Conservation (phyloP, 2,888 invertebrate genomes). For the Diloba caeruleocephala region DNA sequence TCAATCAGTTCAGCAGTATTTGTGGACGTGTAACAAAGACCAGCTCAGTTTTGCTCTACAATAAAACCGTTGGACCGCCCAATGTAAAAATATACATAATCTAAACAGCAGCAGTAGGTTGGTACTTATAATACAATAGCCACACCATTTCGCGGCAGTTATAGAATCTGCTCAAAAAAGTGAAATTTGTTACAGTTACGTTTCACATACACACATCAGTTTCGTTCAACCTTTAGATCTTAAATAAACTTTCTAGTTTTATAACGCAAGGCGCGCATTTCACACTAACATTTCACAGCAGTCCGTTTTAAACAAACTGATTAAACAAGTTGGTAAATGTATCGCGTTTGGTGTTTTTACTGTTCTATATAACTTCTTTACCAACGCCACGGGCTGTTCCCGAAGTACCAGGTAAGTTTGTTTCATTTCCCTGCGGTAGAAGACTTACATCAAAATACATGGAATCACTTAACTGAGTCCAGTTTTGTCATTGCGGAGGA, state of each 20-base stretch:
- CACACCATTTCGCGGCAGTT: background rate
- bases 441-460: constrained; percentile 41
- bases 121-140: background rate
- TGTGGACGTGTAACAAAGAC: too few relatives aligned
- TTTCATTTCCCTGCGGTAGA: constrained; percentile 40
- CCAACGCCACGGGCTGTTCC: constrained; percentile 42
- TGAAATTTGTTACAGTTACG: constrained; percentile 22
- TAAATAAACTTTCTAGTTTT: constrained; percentile 29
- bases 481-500: constrained; percentile 39
- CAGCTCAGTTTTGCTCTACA: too few relatives aligned
- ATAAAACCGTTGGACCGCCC: too few relatives aligned
- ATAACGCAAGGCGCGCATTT: constrained; percentile 5
- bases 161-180: constrained; percentile 23
- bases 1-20: too few relatives aligned
- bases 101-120: too few relatives aligned
- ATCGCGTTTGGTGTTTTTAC: constrained; percentile 47
- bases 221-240: constrained; percentile 7
- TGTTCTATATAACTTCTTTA: constrained; percentile 44
- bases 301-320: constrained; percentile 45
- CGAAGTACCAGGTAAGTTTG: constrained; percentile 50
- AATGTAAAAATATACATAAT: too few relatives aligned
- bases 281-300: constrained; percentile 9
- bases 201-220: constrained; percentile 13
- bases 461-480: constrained; percentile 40
- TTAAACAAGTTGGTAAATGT: constrained; percentile 34